Evolutionary conservation across 2,888 invertebrate species (phyloP).

Genomic region (Volucella zonaria): DNA sequence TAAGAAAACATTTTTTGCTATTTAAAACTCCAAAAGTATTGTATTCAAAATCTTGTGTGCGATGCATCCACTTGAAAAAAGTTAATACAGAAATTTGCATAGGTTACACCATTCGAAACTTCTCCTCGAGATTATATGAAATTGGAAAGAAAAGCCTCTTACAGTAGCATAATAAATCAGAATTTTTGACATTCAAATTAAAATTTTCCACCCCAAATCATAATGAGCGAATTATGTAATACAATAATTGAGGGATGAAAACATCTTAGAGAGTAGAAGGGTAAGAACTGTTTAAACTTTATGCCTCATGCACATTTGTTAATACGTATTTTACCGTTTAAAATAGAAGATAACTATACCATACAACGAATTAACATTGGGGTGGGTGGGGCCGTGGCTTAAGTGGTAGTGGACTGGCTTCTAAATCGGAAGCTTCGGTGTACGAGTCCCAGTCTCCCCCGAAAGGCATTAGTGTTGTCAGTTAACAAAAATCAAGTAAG

Average conservation of each 20-base stretch:
- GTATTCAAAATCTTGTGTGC: neutral
- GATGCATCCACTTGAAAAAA: constrained; percentile 24
- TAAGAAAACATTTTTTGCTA: no score
- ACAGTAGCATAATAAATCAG: constrained; percentile 55
- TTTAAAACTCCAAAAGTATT: no score
- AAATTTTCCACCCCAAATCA: constrained; percentile 47
- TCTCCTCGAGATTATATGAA: constrained; percentile 13
- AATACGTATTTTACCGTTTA: constrained; percentile 12
- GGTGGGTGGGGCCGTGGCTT: no score
- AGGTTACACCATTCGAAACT: constrained; percentile 27
- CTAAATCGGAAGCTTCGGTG: no score
- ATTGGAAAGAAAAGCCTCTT: constrained; percentile 60
- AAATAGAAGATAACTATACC: neutral
- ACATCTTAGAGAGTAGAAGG: constrained; percentile 29
- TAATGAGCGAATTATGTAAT: constrained; percentile 41
- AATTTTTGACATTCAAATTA: constrained; percentile 59
- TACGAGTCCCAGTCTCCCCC: no score
- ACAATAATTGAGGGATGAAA: constrained; percentile 50
- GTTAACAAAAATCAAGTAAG: no score
- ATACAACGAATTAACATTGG: no score
- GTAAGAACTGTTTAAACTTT: constrained; percentile 20
- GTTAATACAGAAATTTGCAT: constrained; percentile 43
- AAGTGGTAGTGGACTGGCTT: no score
- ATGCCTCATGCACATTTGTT: constrained; percentile 22
- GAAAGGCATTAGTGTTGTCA: no score